Conservation (phyloP, 2,888 invertebrate species). For the Euphydryas editha region DNA sequence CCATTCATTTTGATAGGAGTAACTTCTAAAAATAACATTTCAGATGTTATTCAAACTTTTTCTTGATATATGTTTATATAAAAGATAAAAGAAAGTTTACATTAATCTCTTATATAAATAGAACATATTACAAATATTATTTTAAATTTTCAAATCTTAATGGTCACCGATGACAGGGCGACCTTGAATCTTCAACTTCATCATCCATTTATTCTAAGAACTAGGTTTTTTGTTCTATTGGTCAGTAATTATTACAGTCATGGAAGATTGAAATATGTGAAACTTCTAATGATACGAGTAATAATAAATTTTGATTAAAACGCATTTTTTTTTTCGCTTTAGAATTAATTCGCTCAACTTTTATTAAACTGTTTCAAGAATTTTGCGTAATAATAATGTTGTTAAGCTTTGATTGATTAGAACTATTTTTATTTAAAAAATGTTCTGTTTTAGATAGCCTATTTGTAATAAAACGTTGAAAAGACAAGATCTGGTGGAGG, state of each 20-base stretch:
- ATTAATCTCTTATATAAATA: neutral
- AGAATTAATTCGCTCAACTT: no score
- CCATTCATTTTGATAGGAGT: neutral
- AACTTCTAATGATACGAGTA: no score
- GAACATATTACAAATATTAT: conserved; percentile 2
- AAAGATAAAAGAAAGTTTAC: neutral
- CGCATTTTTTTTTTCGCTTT: no score
- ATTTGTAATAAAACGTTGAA: no score
- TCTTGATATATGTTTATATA: conserved; percentile 5
- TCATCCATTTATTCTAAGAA: neutral
- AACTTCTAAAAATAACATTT: neutral
- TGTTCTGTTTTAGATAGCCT: no score
- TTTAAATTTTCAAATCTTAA: neutral
- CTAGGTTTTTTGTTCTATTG: neutral
- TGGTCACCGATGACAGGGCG: neutral
- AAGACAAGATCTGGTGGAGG: no score
- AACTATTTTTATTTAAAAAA: no score
- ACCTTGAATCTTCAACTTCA: neutral
- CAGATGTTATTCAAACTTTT: neutral
- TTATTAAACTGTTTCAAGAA: no score
- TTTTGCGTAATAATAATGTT: no score
- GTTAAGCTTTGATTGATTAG: no score
- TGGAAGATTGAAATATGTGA: neutral
- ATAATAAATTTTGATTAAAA: no score
- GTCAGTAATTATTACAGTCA: neutral